Percentiles rank a stretch among this genome's conserved stretches.
Conservation (phyloP, 2,888 invertebrate species). For the Callinectes sapidus region DNA sequence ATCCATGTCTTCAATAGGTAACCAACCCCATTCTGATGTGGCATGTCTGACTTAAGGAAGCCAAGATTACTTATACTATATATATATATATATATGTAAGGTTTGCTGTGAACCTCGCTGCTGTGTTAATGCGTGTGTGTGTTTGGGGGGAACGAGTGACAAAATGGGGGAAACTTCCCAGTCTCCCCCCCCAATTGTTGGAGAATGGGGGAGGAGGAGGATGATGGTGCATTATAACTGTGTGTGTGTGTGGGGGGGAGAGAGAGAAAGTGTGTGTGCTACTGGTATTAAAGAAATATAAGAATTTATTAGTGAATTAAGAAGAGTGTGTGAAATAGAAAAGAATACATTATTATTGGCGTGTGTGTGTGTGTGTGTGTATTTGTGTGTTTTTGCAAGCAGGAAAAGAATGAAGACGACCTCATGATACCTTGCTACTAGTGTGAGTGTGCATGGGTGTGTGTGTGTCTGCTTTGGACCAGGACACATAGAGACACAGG, state of each 20-base stretch:
- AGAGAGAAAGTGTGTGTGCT: background rate
- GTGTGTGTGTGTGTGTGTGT: constrained; percentile 7
- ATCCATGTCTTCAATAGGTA: background rate
- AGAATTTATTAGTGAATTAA: background rate
- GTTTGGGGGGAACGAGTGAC: background rate
- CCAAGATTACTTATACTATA: background rate
- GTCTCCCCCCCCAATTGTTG: no score
- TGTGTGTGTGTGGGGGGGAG: background rate
- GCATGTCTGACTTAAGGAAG: background rate
- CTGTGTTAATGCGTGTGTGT: background rate
- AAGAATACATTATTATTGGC: background rate
- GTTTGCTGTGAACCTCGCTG: background rate
- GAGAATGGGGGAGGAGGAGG: no score
- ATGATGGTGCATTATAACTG: background rate
- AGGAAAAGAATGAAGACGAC: background rate
- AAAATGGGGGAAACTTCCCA: background rate
- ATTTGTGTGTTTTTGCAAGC: background rate
- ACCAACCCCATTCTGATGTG: background rate
- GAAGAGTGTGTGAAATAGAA: background rate
- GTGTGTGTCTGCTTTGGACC: background rate
- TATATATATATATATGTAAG: background rate
- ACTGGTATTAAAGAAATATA: background rate
- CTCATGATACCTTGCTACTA: background rate
- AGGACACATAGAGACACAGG: background rate
- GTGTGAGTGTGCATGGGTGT: background rate